Evolutionary conservation across 2,888 invertebrate genomes (phyloP), one percentile per base, ranked within the genome.

Genomic region (Microctonus hyperodae): DNA sequence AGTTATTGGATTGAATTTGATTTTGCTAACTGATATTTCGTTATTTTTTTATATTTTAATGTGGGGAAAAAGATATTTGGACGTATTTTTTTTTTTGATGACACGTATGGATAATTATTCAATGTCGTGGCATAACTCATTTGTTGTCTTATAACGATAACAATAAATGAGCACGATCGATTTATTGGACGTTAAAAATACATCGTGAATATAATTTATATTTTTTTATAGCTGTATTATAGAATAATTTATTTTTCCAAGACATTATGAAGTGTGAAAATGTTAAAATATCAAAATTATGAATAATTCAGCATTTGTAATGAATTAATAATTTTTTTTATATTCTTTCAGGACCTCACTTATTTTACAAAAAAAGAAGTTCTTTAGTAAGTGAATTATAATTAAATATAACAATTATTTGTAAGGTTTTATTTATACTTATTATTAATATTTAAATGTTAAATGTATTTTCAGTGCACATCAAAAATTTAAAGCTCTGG

Each of bases 321-420:
- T 40, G 67, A 50, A 67, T 59, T 13, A 31, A 40, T 44, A 44
- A 55, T 35, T 48, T 44, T 68, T 68, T 69, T 68, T 68, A 64
- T 69, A 74, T 72, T 72, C 70, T 87, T 88, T 58, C 85, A 95
- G 94, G 96, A 96, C 85, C 88, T 96, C 72, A 96, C 96, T 20
- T 96, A 95, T 85, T 96, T 97, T 82, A 94, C 94, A 0, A 94
- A 94, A 80, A 95, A 95, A 78, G 96, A 97, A 88, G 95, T 97
- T 57, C 85, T 96, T 70, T 91, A 91, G 95, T 95, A 86, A 91
- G 92, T 90, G 79, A 65, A 37, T 51, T 65, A 50, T 59, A 31
- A 28, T 5, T 28, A 5, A n/a, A 5, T 28, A 28, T 28, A 3
- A 7, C 7, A 5, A 55, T 61, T 22, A 3, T 40, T 25, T 28